Percentiles rank a stretch among this genome's conserved stretches.
These are phyloP conservation scores for Leucoraja erinaceus DNA, from an alignment of 2,113 vertebrate genomes.

Conservation along the genomic window DNA sequence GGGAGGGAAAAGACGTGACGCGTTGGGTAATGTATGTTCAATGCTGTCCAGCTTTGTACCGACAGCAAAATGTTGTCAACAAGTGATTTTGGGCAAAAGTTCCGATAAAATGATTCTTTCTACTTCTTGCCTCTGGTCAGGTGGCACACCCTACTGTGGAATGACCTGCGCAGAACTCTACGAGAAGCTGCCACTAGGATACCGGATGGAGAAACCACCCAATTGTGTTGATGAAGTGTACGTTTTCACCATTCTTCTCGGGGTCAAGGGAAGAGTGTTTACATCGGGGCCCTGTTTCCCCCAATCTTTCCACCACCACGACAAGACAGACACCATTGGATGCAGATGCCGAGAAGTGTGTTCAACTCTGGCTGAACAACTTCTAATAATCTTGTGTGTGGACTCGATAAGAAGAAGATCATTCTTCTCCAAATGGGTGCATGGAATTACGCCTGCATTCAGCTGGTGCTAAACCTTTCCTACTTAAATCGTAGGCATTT, in stretches of 20 bases:
- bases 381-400: too few relatives aligned
- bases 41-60: not conserved
- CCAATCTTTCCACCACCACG: too few relatives aligned
- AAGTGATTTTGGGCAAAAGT: not conserved
- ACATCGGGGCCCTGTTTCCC: too few relatives aligned
- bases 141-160: conserved; percentile 78
- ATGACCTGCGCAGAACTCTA: conserved; percentile 81
- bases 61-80: not conserved
- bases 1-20: not conserved
- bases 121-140: conserved; percentile 45
- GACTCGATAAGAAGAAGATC: too few relatives aligned
- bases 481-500: too few relatives aligned
- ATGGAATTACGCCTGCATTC: not conserved
- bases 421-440: not conserved
- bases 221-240: conserved; percentile 85
- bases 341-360: too few relatives aligned
- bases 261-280: too few relatives aligned
- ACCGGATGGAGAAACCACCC: conserved; percentile 77
- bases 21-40: not conserved
- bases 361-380: too few relatives aligned
- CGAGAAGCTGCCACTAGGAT: conserved; percentile 76
- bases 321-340: too few relatives aligned
- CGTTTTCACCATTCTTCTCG: conserved; percentile 44
- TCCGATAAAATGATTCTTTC: not conserved
- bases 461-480: not conserved